Base-by-base conservation (phyloP, 2,888 invertebrate genomes). In the Beris chalybata region DNA sequence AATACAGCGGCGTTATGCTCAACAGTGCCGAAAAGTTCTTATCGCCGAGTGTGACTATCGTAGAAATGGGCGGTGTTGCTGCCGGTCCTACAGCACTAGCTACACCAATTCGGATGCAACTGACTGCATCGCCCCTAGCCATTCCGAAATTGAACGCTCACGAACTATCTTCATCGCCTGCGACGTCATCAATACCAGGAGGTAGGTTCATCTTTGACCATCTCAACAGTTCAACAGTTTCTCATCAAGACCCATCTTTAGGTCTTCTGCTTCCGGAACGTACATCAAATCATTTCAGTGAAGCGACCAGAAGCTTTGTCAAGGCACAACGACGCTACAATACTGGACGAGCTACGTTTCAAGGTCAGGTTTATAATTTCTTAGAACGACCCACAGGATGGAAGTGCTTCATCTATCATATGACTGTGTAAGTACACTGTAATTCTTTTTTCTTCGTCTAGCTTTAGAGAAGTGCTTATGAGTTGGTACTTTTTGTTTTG, bases 371-470 rank as follows among this genome's bases (percentile, higher is more conserved):
- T 56, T 92, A 92, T 83, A 92, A 92, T 81, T 92, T 92, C 80
- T 83, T 92, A 73, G 92, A 92, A 79, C 80, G 92, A 71, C 92
- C 92, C 2, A 87, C 89, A 65, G 91, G 90, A 70, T 91, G 91
- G 91, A 89, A 89, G 80, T 92, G 92, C 79, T 90, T 92, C 82
- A 83, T 90, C 70, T 92, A 92, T 80, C 91, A 92, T 81, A 88
- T 89, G 80, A 85, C 87, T 72, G 90, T 90, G 90, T 90, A 77
- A 89, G 90, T 89, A 79, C 38, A 29, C 38, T 9, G 9, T 38
- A 38, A 38, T 38, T 4, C 38, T 38, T 38, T 38, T 22, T 38
- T 38, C 5, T 3, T 1, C 38, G 38, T 38, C 38, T 38, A 9
- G 7, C 38, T 38, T 9, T 38, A 5, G 38, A 9, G 38, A 9